Conservation (phyloP, 2,888 invertebrate species). For the Cinara cedri region DNA sequence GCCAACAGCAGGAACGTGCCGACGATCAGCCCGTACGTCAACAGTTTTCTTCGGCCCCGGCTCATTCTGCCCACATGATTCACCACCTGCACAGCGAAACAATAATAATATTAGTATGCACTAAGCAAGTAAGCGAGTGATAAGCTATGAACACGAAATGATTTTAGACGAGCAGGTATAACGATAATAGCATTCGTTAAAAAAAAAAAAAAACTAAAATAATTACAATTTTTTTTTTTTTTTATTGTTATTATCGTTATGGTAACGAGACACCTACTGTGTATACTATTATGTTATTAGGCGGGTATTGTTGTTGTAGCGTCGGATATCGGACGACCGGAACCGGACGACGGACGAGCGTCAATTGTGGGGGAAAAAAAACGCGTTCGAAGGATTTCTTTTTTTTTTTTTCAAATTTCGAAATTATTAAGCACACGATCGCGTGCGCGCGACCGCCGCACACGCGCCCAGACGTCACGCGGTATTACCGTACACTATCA, state of each 20-base stretch:
- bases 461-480: too few species aligned
- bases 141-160: too few species aligned
- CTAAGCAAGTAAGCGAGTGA: too few species aligned
- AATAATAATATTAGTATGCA: too few species aligned
- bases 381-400: neutral
- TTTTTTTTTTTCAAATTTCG: neutral
- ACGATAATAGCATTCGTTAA: neutral
- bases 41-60: slow-evolving; percentile 61
- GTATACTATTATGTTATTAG: neutral
- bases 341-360: neutral
- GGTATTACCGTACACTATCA: too few species aligned
- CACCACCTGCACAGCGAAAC: slow-evolving; percentile 60
- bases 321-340: neutral
- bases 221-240: too few species aligned
- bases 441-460: too few species aligned
- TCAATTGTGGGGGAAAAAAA: neutral
- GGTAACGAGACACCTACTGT: neutral
- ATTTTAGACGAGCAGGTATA: too few species aligned
- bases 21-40: slow-evolving; percentile 60
- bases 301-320: too few species aligned
- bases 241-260: neutral
- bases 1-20: slow-evolving; percentile 59
- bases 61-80: slow-evolving; percentile 62
- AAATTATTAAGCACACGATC: neutral
- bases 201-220: neutral